A percentile compares a stretch with the other conserved stretches of the same genome.
These are phyloP conservation scores for Torymus aiolomorphi DNA, from an alignment of 2,888 invertebrate species.

Conservation along the genomic window DNA sequence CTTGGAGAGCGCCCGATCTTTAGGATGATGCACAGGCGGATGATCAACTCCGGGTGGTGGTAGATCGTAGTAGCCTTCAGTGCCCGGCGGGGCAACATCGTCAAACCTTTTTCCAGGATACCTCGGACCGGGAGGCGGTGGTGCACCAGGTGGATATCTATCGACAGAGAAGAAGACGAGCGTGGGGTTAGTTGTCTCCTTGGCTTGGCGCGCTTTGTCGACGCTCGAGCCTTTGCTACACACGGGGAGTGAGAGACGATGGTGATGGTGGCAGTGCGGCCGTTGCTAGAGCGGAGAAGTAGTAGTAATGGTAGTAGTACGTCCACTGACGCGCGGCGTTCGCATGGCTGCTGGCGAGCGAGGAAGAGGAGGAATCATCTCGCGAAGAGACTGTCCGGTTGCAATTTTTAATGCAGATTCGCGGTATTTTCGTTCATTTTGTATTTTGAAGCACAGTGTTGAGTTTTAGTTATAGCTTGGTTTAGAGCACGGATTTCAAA, in stretches of 20 bases:
- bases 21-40: slow-evolving; percentile 54
- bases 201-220: neutral
- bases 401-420: too few relatives aligned
- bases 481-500: too few relatives aligned
- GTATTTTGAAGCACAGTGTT: too few relatives aligned
- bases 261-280: too few relatives aligned
- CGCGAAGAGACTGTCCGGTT: too few relatives aligned
- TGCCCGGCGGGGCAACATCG: slow-evolving; percentile 75
- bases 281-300: too few relatives aligned
- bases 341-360: too few relatives aligned
- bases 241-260: neutral
- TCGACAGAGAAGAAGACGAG: slow-evolving; percentile 62
- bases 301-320: too few relatives aligned
- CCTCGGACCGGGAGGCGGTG: slow-evolving; percentile 59
- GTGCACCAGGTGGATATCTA: slow-evolving; percentile 70
- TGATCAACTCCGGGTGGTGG: slow-evolving; percentile 73
- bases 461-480: too few relatives aligned
- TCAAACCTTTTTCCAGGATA: slow-evolving; percentile 69
- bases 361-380: too few relatives aligned
- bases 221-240: neutral
- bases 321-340: too few relatives aligned
- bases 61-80: slow-evolving; percentile 76
- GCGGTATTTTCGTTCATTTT: too few relatives aligned
- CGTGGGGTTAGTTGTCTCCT: slow-evolving; percentile 6
- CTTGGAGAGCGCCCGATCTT: slow-evolving; percentile 61